phyloP scores from a whole-genome alignment of 2,888 invertebrate species.

The Theretra japonica region DNA sequence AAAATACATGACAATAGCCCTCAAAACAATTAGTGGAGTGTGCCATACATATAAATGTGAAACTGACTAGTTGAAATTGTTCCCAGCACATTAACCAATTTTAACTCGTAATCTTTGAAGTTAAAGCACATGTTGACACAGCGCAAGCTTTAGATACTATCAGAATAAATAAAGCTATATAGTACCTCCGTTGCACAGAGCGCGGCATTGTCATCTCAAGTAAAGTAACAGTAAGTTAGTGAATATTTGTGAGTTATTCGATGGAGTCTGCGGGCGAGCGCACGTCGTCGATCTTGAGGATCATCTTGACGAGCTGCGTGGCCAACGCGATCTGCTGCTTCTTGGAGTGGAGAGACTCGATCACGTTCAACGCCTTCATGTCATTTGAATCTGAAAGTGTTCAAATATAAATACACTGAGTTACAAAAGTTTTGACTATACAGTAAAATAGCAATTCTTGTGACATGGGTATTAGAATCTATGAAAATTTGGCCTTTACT shows the following conservation, averaged over 20 bases:
- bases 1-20: slow-evolving; percentile 1
- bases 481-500: no score
- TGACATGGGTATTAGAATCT: no score
- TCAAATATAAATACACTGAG: not conserved
- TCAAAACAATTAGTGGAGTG: slow-evolving; percentile 7
- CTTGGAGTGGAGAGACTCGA: slow-evolving; percentile 98
- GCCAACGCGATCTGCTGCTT: slow-evolving; percentile 98
- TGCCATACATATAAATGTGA: not conserved
- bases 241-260: slow-evolving; percentile 49
- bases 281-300: slow-evolving; percentile 99
- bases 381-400: slow-evolving; percentile 83
- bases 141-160: slow-evolving; percentile 18
- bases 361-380: slow-evolving; percentile 97
- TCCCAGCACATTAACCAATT: not conserved
- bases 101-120: not conserved
- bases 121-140: not conserved
- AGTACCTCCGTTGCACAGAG: slow-evolving; percentile 3
- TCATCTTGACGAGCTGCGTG: slow-evolving; percentile 99
- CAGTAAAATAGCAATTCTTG: no score
- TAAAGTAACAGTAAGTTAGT: slow-evolving; percentile 1
- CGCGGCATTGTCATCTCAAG: slow-evolving; percentile 11
- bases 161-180: slow-evolving; percentile 23
- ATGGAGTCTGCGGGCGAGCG: slow-evolving; percentile 84
- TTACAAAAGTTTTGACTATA: no score
- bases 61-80: not conserved